Evolutionary conservation across 2,888 invertebrate species (phyloP).

Genomic region (Nephrocerus scutellatus): DNA sequence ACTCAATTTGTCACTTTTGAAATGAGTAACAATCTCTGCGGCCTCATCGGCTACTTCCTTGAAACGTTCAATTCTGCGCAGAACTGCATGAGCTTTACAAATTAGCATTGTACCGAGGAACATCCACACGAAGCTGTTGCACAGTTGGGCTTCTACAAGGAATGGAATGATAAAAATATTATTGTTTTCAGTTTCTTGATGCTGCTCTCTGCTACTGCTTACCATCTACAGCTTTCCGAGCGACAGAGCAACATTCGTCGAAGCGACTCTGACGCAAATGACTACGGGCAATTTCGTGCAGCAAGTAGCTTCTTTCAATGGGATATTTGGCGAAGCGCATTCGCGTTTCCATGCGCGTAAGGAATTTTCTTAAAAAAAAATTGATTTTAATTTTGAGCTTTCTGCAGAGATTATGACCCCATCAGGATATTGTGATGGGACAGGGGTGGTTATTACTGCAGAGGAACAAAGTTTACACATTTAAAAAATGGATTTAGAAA

Average conservation of each 20-base stretch:
- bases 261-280: constrained; percentile 31
- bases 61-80: constrained; percentile 36
- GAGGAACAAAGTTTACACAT: no score
- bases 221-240: constrained; percentile 31
- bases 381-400: not conserved
- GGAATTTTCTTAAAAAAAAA: constrained; percentile 25
- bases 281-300: constrained; percentile 33
- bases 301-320: constrained; percentile 34
- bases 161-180: no score
- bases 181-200: no score
- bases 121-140: constrained; percentile 35
- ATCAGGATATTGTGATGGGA: no score
- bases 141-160: constrained; percentile 27
- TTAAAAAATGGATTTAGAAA: no score
- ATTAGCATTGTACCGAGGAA: constrained; percentile 34
- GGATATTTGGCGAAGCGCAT: constrained; percentile 30
- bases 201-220: no score
- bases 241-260: constrained; percentile 29
- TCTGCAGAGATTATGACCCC: no score
- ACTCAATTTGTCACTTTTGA: constrained; percentile 28
- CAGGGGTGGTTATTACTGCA: no score
- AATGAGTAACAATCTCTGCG: constrained; percentile 24
- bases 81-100: constrained; percentile 36
- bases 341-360: constrained; percentile 29
- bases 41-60: constrained; percentile 33